Base-by-base conservation (phyloP, 2,113 vertebrate species). In the Oreotrochilus melanogaster region DNA sequence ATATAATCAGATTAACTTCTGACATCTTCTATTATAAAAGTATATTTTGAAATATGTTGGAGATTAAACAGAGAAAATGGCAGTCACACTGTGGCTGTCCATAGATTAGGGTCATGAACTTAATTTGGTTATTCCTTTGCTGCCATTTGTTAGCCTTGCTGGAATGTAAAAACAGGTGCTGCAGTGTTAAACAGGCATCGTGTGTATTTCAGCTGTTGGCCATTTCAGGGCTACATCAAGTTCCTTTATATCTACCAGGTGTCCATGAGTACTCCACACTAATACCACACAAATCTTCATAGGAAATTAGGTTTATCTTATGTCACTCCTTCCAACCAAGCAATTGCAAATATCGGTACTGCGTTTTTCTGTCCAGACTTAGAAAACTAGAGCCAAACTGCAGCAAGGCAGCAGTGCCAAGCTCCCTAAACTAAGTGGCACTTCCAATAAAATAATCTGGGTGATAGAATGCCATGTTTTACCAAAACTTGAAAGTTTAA, bases 81-180 rank as follows among this genome's bases (percentile, higher is more conserved):
- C 54, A 91, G 58, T 58, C 62, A 65, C 21, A 60, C 22, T 39
- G 39, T 39, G 39, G 39, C 10, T 39, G 39, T 39, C 39, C 39
- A 39, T 39, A 58, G 37, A 79, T 47, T 3, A 73, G 42, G 62
- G 84, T 82, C 71, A 85, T 31, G 86, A 96, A 94, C 83, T 72
- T 74, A 39, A 78, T 66, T 43, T 89, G 78, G 85, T 93, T 70
- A 75, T 31, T 80, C 51, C 54, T 89, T 86, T 81, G 78, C 73
- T 48, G 73, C 78, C 82, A 94, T 95, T 91, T 97, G 95, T 56
- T 96, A 82, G 88, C 71, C 51, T 75, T 74, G 48, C 54, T 72
- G 89, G 95, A 97, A 96, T 96, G 91, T 66, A 94, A 78, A 62
- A 96, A 95, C 96, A 97, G 97, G 70, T 94, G 96, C 35, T 58